Percentiles rank a stretch among this genome's conserved stretches.
Conservation (phyloP, 2,797 vertebrate species). For the Sarcophilus harrisii region DNA sequence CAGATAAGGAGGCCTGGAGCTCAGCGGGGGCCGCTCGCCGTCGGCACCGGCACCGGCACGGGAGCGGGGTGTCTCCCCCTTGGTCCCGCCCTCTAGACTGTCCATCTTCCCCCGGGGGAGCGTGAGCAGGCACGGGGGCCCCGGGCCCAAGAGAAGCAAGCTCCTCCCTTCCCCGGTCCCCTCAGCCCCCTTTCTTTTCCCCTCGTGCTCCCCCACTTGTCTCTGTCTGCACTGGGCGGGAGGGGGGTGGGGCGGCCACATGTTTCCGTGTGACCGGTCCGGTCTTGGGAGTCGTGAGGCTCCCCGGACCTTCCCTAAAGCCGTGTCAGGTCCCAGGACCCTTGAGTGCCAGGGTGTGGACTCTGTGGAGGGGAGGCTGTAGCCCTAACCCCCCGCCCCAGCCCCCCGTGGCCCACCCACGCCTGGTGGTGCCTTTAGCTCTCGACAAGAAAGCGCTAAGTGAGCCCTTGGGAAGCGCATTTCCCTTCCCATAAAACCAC, state of each 20-base stretch:
- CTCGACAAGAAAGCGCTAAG: neutral
- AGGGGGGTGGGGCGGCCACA: slow-evolving; percentile 19
- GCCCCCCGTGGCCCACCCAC: neutral
- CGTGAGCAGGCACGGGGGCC: slow-evolving; percentile 58
- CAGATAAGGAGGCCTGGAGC: slow-evolving; percentile 39
- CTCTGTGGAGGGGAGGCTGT: slow-evolving; percentile 59
- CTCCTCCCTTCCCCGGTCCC: slow-evolving; percentile 44
- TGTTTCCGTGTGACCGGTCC: slow-evolving; percentile 79
- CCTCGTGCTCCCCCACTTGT: slow-evolving; percentile 79
- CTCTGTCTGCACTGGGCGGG: slow-evolving; percentile 80
- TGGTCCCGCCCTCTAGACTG: slow-evolving; percentile 35
- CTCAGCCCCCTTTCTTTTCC: slow-evolving; percentile 77
- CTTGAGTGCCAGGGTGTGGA: slow-evolving; percentile 71
- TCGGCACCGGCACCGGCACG: slow-evolving; percentile 14
- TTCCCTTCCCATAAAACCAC: slow-evolving; percentile 35
- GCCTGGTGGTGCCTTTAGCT: slow-evolving; percentile 19
- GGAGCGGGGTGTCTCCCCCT: slow-evolving; percentile 33
- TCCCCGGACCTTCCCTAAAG: slow-evolving; percentile 66
- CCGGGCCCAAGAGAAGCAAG: slow-evolving; percentile 55
- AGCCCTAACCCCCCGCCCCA: neutral
- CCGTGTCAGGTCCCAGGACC: slow-evolving; percentile 83
- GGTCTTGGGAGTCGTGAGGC: slow-evolving; percentile 62
- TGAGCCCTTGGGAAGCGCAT: slow-evolving; percentile 16
- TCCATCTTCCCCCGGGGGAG: slow-evolving; percentile 1
- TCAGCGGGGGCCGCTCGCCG: slow-evolving; percentile 9